A percentile compares a stretch with the other conserved stretches of the same genome.
Conservation (phyloP, 1,140 invertebrate genomes). For the Lordiphosa mommai region DNA sequence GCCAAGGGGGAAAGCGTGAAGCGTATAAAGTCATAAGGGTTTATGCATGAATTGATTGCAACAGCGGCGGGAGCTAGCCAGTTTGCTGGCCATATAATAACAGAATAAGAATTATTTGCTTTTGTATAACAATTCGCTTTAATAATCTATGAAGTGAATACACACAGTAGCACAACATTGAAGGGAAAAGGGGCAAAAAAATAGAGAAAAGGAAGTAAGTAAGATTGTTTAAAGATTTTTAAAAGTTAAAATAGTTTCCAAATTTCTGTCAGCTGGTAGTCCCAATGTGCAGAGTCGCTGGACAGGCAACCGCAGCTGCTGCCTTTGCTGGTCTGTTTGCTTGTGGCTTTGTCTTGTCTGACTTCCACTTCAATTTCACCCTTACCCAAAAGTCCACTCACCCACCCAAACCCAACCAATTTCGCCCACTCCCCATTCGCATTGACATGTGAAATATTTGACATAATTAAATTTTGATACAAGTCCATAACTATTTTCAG, state of each 20-base stretch:
- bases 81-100: slow-evolving; percentile 42
- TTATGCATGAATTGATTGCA: slow-evolving; percentile 76
- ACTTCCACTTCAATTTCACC: background rate
- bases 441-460: slow-evolving; percentile 75
- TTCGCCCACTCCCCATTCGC: slow-evolving; percentile 29
- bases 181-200: too few species aligned
- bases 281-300: background rate
- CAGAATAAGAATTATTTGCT: slow-evolving; percentile 67
- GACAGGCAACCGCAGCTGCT: slow-evolving; percentile 13
- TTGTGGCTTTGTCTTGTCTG: slow-evolving; percentile 10
- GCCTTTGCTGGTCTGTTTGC: background rate
- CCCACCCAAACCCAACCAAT: background rate
- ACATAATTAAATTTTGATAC: slow-evolving; percentile 77
- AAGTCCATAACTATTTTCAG: slow-evolving; percentile 63
- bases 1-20: slow-evolving; percentile 71
- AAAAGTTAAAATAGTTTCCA: too few species aligned
- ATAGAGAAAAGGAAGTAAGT: too few species aligned
- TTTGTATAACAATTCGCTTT: slow-evolving; percentile 65
- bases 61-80: slow-evolving; percentile 6
- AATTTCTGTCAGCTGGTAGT: background rate
- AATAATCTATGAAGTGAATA: slow-evolving; percentile 67
- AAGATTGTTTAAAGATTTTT: too few species aligned
- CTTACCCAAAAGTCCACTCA: background rate
- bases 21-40: slow-evolving; percentile 76
- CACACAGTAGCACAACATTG: background rate